These are phyloP conservation scores for Sitta carolinensis DNA, from an alignment of 2,797 vertebrate species.

Conservation along the genomic window DNA sequence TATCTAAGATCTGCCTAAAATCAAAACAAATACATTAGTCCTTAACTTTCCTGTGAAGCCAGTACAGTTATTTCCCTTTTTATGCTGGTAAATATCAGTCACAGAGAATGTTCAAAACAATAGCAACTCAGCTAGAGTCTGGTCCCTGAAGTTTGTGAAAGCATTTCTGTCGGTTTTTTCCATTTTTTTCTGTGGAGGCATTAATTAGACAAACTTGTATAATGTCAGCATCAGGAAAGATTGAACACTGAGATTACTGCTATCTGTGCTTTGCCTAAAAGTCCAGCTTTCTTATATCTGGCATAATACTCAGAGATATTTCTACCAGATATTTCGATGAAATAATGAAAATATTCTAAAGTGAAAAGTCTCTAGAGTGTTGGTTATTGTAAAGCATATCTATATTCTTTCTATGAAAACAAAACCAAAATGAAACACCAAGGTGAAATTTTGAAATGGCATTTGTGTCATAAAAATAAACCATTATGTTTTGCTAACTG, in stretches of 20 bases:
- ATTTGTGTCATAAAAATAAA: background rate
- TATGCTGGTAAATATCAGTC: background rate
- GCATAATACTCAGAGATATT: background rate
- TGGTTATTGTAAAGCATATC: background rate
- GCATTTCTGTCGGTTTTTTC: background rate
- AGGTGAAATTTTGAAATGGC: background rate
- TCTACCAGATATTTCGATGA: background rate
- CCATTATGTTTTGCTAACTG: background rate
- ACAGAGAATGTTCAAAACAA: background rate
- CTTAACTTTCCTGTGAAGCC: background rate
- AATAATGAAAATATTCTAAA: background rate
- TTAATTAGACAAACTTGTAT: background rate
- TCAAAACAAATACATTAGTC: background rate
- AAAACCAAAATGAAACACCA: accelerated
- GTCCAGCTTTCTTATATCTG: background rate
- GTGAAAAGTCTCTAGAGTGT: background rate
- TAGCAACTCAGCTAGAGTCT: background rate
- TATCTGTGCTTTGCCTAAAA: background rate
- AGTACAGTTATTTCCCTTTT: background rate
- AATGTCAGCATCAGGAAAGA: background rate
- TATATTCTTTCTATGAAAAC: background rate
- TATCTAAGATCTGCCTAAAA: background rate
- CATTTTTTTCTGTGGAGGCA: background rate
- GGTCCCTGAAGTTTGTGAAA: background rate
- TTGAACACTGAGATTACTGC: background rate